These are phyloP conservation scores for Pristiophorus japonicus DNA, from an alignment of 2,113 vertebrate genomes.

Conservation along the genomic window DNA sequence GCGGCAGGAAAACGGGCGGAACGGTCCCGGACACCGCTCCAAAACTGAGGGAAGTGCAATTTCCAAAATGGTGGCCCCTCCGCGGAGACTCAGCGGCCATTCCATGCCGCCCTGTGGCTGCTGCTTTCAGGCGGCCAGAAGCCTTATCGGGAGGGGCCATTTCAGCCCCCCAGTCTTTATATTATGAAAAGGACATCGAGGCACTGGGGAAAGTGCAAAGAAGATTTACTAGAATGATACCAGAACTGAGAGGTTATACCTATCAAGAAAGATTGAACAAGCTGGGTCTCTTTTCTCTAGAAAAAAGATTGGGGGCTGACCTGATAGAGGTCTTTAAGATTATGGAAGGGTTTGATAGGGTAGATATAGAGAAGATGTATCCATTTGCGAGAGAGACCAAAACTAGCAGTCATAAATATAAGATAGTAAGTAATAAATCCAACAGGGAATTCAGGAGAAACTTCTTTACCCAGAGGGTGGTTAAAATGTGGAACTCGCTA, in stretches of 20 bases:
- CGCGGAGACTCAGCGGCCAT: no score
- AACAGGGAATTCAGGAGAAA: not conserved
- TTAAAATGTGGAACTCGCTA: not conserved
- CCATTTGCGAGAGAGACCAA: not conserved
- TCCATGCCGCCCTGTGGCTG: no score
- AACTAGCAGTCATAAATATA: not conserved
- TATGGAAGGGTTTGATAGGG: not conserved
- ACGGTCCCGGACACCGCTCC: no score
- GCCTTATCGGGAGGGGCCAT: no score
- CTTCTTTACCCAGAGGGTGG: not conserved
- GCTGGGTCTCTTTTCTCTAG: not conserved
- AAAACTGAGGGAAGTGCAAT: no score
- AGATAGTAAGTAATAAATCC: not conserved
- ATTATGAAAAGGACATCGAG: no score
- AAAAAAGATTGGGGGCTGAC: not conserved
- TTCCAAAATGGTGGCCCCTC: no score
- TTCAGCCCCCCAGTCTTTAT: no score
- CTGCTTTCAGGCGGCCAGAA: no score
- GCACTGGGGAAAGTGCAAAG: no score
- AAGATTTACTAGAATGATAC: not conserved
- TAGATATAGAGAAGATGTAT: no score
- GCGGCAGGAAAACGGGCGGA: no score
- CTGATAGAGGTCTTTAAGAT: not conserved
- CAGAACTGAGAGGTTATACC: not conserved
- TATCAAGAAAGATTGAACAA: not conserved